Evolutionary conservation across 1,140 invertebrate genomes (phyloP).

Genomic region (Eubasilissa regina): DNA sequence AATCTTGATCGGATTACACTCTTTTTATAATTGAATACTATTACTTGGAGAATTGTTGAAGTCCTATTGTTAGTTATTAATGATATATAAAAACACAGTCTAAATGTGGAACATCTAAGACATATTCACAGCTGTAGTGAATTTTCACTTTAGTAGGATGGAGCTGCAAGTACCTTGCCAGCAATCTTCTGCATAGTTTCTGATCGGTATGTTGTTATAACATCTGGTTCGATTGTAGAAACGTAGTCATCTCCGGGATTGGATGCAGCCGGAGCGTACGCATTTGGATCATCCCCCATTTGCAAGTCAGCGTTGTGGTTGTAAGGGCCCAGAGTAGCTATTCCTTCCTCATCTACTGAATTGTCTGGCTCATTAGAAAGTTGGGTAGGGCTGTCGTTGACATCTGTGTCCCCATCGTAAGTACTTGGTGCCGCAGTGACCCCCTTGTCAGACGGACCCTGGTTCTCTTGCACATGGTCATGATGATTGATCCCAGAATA

Average conservation of each 20-base stretch:
- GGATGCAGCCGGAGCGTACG: constrained; percentile 63
- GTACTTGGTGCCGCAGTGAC: constrained; percentile 58
- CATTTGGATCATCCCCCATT: constrained; percentile 71
- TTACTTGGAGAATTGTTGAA: background rate
- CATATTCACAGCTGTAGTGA: constrained; percentile 57
- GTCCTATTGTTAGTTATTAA: background rate
- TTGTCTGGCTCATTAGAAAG: constrained; percentile 61
- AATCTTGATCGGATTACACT: constrained; percentile 4
- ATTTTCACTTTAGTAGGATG: constrained; percentile 67
- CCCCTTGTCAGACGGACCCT: constrained; percentile 62
- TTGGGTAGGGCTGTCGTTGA: constrained; percentile 62
- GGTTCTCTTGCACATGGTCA: constrained; percentile 66
- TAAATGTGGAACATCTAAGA: constrained; percentile 35
- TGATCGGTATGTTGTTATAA: constrained; percentile 65
- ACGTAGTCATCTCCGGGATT: constrained; percentile 66
- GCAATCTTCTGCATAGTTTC: constrained; percentile 63
- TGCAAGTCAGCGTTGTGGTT: constrained; percentile 70
- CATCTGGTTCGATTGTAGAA: constrained; percentile 74
- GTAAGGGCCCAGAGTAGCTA: constrained; percentile 71
- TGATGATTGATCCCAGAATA: constrained; percentile 69
- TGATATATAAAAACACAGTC: constrained; percentile 34
- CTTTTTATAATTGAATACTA: constrained; percentile 24
- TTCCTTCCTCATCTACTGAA: constrained; percentile 63
- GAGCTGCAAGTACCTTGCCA: constrained; percentile 69
- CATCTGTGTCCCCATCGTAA: constrained; percentile 67